These are phyloP conservation scores for Tyria jacobaeae DNA, from an alignment of 2,888 invertebrate genomes.

Conservation along the genomic window DNA sequence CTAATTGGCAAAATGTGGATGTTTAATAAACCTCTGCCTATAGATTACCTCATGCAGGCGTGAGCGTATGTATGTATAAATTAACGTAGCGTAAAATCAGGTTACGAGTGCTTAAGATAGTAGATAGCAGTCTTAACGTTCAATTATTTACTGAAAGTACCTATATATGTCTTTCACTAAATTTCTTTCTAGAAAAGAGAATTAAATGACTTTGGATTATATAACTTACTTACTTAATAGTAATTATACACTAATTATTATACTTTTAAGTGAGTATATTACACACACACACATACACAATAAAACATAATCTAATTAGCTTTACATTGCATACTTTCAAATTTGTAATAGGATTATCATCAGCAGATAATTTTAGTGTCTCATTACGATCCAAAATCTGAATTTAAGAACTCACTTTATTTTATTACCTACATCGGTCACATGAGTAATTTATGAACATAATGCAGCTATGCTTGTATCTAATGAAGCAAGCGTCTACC, in stretches of 20 bases:
- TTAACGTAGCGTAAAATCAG: background rate
- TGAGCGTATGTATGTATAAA: background rate
- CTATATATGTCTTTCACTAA: background rate
- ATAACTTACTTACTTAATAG: background rate
- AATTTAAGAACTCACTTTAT: too few relatives aligned
- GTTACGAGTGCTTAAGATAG: background rate
- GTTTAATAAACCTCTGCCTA: too few relatives aligned
- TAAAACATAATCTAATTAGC: background rate
- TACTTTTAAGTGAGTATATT: background rate
- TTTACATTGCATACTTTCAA: background rate
- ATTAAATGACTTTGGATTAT: background rate
- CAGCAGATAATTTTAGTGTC: background rate
- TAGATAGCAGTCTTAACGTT: background rate
- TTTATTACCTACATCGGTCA: too few relatives aligned
- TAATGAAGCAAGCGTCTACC: background rate
- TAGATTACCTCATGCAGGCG: too few relatives aligned
- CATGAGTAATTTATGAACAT: background rate
- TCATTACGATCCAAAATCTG: background rate
- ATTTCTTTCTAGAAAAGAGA: background rate
- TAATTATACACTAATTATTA: background rate
- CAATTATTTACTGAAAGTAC: background rate
- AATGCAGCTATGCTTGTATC: background rate
- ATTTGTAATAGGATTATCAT: background rate
- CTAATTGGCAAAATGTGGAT: too few relatives aligned
- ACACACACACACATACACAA: too few relatives aligned